These are phyloP conservation scores for Falco novaeseelandiae DNA, from an alignment of 2,797 vertebrate genomes.

Conservation along the genomic window DNA sequence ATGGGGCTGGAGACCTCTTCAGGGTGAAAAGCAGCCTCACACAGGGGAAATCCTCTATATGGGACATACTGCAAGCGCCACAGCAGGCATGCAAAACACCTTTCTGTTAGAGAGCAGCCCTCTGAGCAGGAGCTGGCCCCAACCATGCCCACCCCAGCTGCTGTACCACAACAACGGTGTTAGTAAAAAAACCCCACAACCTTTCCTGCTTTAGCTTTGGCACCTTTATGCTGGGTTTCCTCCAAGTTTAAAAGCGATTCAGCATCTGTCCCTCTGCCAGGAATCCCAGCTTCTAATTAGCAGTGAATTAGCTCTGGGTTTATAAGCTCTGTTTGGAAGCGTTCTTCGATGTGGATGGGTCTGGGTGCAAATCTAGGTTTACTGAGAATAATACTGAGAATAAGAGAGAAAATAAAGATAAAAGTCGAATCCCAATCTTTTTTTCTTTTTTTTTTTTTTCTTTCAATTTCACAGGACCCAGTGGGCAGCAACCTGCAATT, in stretches of 20 bases:
- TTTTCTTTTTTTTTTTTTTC: background rate
- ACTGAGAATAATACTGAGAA: background rate
- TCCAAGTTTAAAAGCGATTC: background rate
- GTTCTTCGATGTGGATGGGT: background rate
- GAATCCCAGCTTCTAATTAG: background rate
- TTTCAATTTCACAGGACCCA: background rate
- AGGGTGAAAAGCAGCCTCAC: background rate
- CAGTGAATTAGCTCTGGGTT: constrained; percentile 4
- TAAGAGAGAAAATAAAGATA: constrained; percentile 46
- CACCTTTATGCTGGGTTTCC: background rate
- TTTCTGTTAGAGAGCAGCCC: background rate
- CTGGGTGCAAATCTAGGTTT: constrained; percentile 1
- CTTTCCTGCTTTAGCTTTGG: background rate
- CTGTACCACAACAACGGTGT: background rate
- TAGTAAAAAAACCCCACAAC: background rate
- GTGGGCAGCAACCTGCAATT: background rate
- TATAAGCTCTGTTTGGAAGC: background rate
- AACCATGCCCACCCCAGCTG: rapidly evolving
- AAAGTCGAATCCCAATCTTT: background rate
- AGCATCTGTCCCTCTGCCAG: background rate
- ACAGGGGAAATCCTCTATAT: background rate
- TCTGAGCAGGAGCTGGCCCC: background rate
- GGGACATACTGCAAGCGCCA: background rate
- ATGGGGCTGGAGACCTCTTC: background rate
- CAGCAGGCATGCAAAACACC: background rate